Percentiles rank a stretch among this genome's conserved stretches.
Evolutionary conservation across 2,113 vertebrate genomes (phyloP).

Genomic region (Anas platyrhynchos): DNA sequence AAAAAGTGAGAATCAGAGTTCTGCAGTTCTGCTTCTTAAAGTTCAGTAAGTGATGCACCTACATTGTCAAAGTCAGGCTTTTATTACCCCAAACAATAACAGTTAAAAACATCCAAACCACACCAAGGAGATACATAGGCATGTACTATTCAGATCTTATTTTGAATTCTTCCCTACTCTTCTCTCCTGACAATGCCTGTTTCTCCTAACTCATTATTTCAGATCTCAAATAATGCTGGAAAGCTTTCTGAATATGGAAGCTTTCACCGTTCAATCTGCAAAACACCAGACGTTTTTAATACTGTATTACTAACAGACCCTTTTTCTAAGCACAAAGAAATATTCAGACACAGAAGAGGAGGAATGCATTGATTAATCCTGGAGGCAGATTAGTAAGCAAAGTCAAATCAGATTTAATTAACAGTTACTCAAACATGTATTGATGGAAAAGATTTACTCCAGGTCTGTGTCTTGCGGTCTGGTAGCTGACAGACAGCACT

Average conservation of each 20-base stretch:
- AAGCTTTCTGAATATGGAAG: neutral
- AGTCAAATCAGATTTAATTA: slow-evolving; percentile 49
- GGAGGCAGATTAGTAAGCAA: slow-evolving; percentile 30
- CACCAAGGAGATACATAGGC: neutral
- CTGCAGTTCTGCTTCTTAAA: neutral
- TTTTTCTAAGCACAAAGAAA: neutral
- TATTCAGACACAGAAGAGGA: neutral
- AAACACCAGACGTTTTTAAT: neutral
- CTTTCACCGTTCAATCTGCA: neutral
- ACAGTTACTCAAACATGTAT: slow-evolving; percentile 28
- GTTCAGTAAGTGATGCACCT: neutral
- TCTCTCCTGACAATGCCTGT: neutral
- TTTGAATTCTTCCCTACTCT: neutral
- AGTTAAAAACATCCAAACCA: slow-evolving; percentile 13
- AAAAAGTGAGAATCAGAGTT: neutral
- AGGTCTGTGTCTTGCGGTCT: neutral
- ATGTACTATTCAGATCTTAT: neutral
- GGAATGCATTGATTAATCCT: neutral
- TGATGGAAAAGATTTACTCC: neutral
- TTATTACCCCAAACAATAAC: slow-evolving; percentile 28
- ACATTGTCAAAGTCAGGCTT: neutral
- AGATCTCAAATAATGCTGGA: neutral
- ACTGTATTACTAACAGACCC: neutral
- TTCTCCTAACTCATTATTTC: neutral
- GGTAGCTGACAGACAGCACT: neutral